Evolutionary conservation across 1,140 invertebrate species (phyloP).

Genomic region (Tetragonula clypearis): DNA sequence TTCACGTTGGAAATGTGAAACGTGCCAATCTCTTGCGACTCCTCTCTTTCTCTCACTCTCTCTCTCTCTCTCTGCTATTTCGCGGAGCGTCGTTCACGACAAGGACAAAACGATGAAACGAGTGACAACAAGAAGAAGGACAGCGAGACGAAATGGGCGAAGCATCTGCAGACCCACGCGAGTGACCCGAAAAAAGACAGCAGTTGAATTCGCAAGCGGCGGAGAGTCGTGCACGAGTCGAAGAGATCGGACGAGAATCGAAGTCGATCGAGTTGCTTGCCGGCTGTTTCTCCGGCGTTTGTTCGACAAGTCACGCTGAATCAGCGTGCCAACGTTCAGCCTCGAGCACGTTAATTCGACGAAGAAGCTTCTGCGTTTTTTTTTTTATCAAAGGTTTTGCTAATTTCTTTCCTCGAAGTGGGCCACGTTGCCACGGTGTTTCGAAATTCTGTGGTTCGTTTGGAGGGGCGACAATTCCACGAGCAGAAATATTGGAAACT

Average conservation of each 20-base stretch:
- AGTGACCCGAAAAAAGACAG: constrained; percentile 39
- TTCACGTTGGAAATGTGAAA: too few relatives aligned
- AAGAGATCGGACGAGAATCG: background rate
- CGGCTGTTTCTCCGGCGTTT: background rate
- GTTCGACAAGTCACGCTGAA: background rate
- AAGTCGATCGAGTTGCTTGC: background rate
- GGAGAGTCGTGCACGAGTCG: background rate
- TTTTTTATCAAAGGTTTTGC: too few relatives aligned
- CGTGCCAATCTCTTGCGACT: too few relatives aligned
- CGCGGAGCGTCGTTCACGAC: background rate
- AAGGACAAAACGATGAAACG: background rate
- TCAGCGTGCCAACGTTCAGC: background rate
- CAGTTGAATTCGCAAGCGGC: constrained; percentile 44
- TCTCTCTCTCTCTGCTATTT: too few relatives aligned
- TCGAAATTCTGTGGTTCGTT: too few relatives aligned
- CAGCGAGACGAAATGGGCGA: background rate
- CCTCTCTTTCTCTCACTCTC: too few relatives aligned
- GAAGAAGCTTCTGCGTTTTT: background rate
- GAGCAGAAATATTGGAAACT: background rate
- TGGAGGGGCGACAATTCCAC: too few relatives aligned
- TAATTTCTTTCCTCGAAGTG: too few relatives aligned
- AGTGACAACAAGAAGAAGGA: background rate
- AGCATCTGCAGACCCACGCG: constrained; percentile 19
- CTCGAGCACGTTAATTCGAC: background rate
- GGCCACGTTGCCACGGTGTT: too few relatives aligned